A percentile compares a stretch with the other conserved stretches of the same genome.
phyloP scores from a whole-genome alignment of 2,888 invertebrate genomes.

The Steromphala cineraria region DNA sequence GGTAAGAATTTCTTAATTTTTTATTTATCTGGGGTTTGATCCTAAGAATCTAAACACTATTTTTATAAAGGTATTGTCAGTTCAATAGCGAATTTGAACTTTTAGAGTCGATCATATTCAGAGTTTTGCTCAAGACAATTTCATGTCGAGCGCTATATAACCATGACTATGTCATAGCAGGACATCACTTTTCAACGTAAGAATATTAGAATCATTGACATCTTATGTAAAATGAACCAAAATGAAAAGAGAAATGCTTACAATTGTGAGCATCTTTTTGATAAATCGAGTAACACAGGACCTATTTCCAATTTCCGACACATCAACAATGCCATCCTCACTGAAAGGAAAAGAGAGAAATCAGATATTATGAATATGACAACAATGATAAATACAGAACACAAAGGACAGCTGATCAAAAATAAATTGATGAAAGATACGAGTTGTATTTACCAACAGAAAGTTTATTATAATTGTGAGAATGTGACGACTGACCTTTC shows the following conservation, averaged over 20 bases:
- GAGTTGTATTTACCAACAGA: no score
- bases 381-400: background rate
- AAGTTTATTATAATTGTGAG: background rate
- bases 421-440: no score
- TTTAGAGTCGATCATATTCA: no score
- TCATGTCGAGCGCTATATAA: no score
- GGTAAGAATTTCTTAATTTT: no score
- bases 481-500: slow-evolving; percentile 65
- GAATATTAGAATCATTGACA: background rate
- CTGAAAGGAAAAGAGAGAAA: slow-evolving; percentile 33
- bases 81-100: background rate
- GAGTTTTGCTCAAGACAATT: no score
- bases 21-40: no score
- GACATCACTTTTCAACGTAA: no score
- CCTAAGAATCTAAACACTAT: no score
- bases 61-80: background rate
- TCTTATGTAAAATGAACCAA: background rate
- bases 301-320: slow-evolving; percentile 65
- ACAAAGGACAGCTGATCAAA: background rate
- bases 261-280: slow-evolving; percentile 88
- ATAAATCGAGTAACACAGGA: slow-evolving; percentile 93
- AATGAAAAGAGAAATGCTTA: slow-evolving; percentile 75
- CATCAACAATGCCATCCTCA: slow-evolving; percentile 62
- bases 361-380: background rate
- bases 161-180: no score